Percentiles rank a stretch among this genome's conserved stretches.
Evolutionary conservation across 2,113 vertebrate genomes (phyloP).

Genomic region (Ammodytes dubius): DNA sequence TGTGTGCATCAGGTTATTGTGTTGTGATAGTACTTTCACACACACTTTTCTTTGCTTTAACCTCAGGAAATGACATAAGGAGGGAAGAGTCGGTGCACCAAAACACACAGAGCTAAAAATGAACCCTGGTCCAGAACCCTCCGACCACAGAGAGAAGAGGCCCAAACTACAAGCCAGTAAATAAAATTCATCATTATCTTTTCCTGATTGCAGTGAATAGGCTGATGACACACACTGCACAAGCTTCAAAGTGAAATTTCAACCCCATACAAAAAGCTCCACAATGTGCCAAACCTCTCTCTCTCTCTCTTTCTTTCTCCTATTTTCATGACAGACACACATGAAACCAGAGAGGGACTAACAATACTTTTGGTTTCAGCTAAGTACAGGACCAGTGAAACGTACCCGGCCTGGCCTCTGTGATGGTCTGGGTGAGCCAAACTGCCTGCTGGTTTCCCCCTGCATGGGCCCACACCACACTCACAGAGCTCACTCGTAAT

Average conservation of each 20-base stretch:
- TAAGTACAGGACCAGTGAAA: slow-evolving; percentile 74
- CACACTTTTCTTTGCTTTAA: slow-evolving; percentile 9
- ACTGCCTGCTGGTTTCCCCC: slow-evolving; percentile 57
- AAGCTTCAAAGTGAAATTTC: slow-evolving; percentile 29
- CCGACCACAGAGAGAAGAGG: neutral
- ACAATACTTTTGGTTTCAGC: slow-evolving; percentile 81
- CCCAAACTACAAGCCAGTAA: neutral
- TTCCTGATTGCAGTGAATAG: slow-evolving; percentile 15
- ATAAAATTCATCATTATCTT: slow-evolving; percentile 9
- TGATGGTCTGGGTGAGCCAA: slow-evolving; percentile 67
- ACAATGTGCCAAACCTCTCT: neutral
- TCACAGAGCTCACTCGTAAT: slow-evolving; percentile 64
- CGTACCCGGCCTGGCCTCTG: slow-evolving; percentile 51
- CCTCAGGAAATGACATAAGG: slow-evolving; percentile 44
- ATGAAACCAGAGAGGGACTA: slow-evolving; percentile 72
- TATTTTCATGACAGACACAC: slow-evolving; percentile 44
- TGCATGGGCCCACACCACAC: slow-evolving; percentile 53
- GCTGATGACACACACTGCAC: slow-evolving; percentile 19
- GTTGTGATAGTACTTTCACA: slow-evolving; percentile 25
- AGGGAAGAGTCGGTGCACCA: slow-evolving; percentile 2
- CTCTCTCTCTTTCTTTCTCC: slow-evolving; percentile 10
- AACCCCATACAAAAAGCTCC: slow-evolving; percentile 14
- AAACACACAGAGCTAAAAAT: slow-evolving; percentile 30
- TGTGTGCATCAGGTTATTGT: slow-evolving; percentile 27
- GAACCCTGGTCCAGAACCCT: slow-evolving; percentile 21